Evolutionary conservation across 2,113 vertebrate genomes (phyloP).

Genomic region (Odontophorus gujanensis): DNA sequence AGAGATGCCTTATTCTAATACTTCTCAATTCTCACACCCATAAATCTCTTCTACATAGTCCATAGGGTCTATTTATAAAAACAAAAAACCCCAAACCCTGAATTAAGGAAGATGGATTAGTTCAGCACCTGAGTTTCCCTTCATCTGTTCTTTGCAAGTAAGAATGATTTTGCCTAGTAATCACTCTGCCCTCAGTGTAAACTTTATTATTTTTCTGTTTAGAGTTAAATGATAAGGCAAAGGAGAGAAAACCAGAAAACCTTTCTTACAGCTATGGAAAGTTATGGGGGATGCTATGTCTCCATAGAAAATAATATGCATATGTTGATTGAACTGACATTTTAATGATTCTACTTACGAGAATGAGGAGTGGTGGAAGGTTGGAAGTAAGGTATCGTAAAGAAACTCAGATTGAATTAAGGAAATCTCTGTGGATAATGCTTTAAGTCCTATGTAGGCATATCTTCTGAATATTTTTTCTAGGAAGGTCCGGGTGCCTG

Average conservation of each 20-base stretch:
- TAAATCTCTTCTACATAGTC: neutral
- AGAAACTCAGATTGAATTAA: neutral
- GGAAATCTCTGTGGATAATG: neutral
- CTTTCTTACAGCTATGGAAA: neutral
- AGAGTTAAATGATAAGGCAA: neutral
- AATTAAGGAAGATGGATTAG: neutral
- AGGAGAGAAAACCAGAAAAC: neutral
- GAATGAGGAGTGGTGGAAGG: neutral
- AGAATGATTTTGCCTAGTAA: neutral
- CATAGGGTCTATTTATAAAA: neutral
- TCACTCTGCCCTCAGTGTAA: neutral
- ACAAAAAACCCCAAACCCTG: neutral
- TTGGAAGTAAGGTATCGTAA: neutral
- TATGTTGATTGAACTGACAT: neutral
- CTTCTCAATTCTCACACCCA: neutral
- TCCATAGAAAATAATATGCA: neutral
- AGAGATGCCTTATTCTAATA: neutral
- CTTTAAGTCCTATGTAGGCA: neutral
- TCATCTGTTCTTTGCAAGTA: neutral
- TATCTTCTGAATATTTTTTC: neutral
- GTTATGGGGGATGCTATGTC: too few relatives aligned
- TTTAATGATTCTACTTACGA: neutral
- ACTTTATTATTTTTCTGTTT: too few relatives aligned
- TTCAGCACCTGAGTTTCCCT: neutral
- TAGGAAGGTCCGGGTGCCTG: slow-evolving; percentile 75